Base-by-base conservation (phyloP, 2,888 invertebrate genomes). In the Metallyticus violacea region DNA sequence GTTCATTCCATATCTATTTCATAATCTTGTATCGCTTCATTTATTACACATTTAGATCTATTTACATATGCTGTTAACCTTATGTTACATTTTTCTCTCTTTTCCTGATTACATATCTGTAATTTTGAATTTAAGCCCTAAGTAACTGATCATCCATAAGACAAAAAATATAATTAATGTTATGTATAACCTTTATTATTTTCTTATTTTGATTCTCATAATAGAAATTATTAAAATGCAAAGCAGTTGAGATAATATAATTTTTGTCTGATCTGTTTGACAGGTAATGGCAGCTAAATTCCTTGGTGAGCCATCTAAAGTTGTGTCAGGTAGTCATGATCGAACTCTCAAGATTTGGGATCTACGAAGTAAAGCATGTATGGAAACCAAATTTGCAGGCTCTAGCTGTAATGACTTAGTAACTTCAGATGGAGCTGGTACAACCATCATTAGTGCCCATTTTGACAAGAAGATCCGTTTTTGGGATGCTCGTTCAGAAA, bases 291-390 rank as follows among this genome's bases (percentile, higher is more conserved):
- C 99, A 26, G 99, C 99, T 76, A 97, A 97, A 93, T 99, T 99
- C 93, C 95, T 99, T 89, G 97, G 98, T 86, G 98, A 98, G 90
- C 95, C 96, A 25, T 95, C 96, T 88, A 98, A 97, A 94, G 98
- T 99, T 87, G 98, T 99, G 87, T 98, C 99, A 76, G 99, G 99
- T 88, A 99, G 99, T 92, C 97, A 99, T 93, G 99, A 99, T 93
- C 95, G 99, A 89, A 99, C 99, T 40, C 93, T 99, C 87, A 99
- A 99, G 94, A 96, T 99, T 91, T 99, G 99, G 99, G 99, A 99
- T 93, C 94, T 99, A 81, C 95, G 97, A 90, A 97, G 97, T 93
- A 95, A 96, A 92, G 96, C 97, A 87, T 98, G 98, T 92, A 96
- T 96, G 89, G 96, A 97, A 92, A 98, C 98, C 5, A 97, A 98